Conservation (phyloP, 2,888 invertebrate genomes). For the Agrotis segetum region DNA sequence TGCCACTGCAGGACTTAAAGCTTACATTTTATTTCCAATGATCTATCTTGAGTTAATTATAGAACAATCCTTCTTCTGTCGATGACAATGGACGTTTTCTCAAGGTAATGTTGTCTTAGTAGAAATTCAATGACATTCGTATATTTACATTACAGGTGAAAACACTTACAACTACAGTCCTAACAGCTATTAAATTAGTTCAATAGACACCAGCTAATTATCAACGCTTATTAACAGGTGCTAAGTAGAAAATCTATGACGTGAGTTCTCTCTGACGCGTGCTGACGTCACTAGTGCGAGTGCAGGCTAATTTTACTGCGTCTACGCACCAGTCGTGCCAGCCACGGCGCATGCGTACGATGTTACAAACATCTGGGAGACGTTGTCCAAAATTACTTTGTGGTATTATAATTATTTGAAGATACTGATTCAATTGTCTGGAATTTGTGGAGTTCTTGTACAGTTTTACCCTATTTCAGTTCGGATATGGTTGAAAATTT, state of each 20-base stretch:
- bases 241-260: constrained; percentile 61
- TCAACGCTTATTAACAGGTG: background rate
- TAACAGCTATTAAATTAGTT: background rate
- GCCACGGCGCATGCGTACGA: constrained; percentile 46
- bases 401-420: constrained; percentile 1
- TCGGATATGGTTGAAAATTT: background rate
- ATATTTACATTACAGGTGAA: background rate
- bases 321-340: constrained; percentile 57
- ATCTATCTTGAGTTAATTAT: background rate
- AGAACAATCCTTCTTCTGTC: background rate
- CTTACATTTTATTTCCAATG: background rate
- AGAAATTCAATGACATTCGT: background rate
- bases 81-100: background rate
- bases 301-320: constrained; percentile 64
- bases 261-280: constrained; percentile 56
- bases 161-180: background rate
- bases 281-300: constrained; percentile 63
- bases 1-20: background rate
- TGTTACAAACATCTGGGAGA: constrained; percentile 38
- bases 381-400: constrained; percentile 24
- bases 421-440: constrained; percentile 4
- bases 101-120: too few relatives aligned
- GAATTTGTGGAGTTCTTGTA: constrained; percentile 2
- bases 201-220: background rate
- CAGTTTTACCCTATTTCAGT: background rate